Evolutionary conservation across 2,797 vertebrate genomes (phyloP), one percentile per base, ranked within the genome.

Genomic region (Ptychobarbus kaznakovi): DNA sequence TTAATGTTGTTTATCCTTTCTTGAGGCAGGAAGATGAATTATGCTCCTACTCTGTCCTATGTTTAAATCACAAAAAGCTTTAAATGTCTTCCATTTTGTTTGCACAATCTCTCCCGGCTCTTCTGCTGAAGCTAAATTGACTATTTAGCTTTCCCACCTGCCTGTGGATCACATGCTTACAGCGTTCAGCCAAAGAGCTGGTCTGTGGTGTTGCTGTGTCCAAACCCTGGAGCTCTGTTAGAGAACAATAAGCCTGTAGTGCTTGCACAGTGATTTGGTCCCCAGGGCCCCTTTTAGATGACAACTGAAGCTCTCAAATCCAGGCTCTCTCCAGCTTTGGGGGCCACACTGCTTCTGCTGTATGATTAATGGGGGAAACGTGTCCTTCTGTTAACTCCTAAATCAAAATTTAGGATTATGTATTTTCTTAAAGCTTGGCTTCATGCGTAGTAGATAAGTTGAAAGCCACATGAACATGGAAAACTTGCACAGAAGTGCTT

Each of bases 401-500:
- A 76, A 76, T 40, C n/a, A 15, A 70, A 53, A 20, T 80, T 2
- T 58, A 22, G 32, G 7, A 25, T 65, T 18, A 35, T 11, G 0
- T 81, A 22, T n/a, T 68, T 28, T 22, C 2, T 13, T 51, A 11
- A 4, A 7, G 18, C 18, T 38, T 22, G 11, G 18, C 15, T 82
- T 32, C 44, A 22, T 68, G 79, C 11, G 4, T 58, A 75, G 63
- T 77, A 90, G 91, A 92, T 93, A 89, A 92, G 86, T 75, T 81
- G 46, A 28, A 87, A 68, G 38, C n/a, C 51, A 87, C 84, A 85
- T 68, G 79, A 66, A 18, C 80, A 73, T 86, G 75, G 28, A 89
- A 88, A 80, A 13, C 18, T n/a, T 20, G 51, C 49, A 25, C 44
- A 35, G 32, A 53, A 32, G n/a, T 58, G 22, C 78, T 79, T 40